phyloP scores from a whole-genome alignment of 2,113 vertebrate genomes.

The Pardalotus punctatus region DNA sequence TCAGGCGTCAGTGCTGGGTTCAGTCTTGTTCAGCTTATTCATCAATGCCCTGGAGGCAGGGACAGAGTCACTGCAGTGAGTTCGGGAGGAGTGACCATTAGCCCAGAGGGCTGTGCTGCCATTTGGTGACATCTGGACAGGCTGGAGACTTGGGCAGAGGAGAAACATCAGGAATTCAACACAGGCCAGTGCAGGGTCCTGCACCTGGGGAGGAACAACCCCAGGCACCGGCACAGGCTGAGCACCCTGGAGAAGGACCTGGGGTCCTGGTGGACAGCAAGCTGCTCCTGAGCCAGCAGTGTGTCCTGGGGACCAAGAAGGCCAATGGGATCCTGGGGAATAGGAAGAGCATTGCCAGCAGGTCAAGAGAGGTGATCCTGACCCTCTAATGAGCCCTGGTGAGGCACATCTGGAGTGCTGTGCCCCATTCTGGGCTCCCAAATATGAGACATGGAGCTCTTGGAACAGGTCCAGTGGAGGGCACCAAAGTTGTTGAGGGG shows the following conservation, averaged over 20 bases:
- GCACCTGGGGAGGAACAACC: neutral
- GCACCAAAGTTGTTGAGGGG: neutral
- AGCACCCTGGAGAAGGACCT: neutral
- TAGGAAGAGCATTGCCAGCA: neutral
- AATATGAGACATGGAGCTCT: neutral
- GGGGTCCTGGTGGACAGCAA: neutral
- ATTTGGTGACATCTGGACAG: neutral
- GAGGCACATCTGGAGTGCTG: neutral
- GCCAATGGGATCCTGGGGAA: neutral
- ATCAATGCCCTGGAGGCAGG: neutral
- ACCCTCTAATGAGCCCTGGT: rapidly evolving
- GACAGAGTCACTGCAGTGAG: neutral
- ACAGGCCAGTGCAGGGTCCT: neutral
- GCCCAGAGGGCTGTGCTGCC: neutral
- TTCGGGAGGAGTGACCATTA: neutral
- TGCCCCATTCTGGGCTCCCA: neutral
- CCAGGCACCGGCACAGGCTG: neutral
- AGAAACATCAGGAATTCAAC: neutral
- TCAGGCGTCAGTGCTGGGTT: neutral
- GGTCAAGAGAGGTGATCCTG: neutral
- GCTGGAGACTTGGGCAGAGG: neutral
- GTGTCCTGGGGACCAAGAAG: neutral
- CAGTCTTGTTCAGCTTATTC: neutral
- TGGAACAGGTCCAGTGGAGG: too few species aligned
- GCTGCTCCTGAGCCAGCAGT: neutral